Conservation (phyloP, 2,888 invertebrate species). For the Bombyx huttoni region DNA sequence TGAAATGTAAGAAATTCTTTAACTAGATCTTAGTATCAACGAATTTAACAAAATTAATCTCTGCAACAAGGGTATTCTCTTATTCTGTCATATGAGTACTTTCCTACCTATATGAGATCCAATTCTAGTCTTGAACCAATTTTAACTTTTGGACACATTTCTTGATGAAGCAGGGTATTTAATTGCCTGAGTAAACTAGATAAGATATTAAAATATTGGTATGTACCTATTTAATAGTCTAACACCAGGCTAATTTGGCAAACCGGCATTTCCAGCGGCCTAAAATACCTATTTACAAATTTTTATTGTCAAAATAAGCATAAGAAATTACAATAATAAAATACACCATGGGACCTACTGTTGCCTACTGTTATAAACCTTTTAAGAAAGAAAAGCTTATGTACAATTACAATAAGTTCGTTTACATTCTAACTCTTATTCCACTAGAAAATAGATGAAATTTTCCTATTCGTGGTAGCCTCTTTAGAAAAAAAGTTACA, state of each 20-base stretch:
- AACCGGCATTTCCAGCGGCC: constrained; percentile 4
- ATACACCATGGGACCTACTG: constrained; percentile 49
- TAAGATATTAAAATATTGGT: constrained; percentile 33
- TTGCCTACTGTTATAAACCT: constrained; percentile 43
- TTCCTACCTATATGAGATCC: constrained; percentile 11
- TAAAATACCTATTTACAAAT: constrained; percentile 3
- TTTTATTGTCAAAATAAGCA: constrained; percentile 8
- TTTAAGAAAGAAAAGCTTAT: constrained; percentile 25
- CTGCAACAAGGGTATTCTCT: neutral
- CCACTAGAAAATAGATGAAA: neutral
- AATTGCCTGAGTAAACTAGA: constrained; percentile 50
- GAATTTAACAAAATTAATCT: constrained; percentile 4
- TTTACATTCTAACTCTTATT: constrained; percentile 11
- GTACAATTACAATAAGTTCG: constrained; percentile 21
- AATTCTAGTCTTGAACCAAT: constrained; percentile 50
- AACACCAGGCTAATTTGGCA: constrained; percentile 4
- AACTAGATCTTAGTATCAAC: neutral
- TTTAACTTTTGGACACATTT: constrained; percentile 47
- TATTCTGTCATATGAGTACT: constrained; percentile 12
- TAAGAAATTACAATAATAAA: constrained; percentile 26
- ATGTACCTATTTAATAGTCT: constrained; percentile 6
- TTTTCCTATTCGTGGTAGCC: neutral
- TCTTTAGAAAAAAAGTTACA: neutral
- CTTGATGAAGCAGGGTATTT: constrained; percentile 59
- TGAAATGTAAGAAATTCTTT: neutral